Percentiles rank a stretch among this genome's conserved stretches.
Evolutionary conservation across 2,113 vertebrate genomes (phyloP).

Genomic region (Cacatua alba): DNA sequence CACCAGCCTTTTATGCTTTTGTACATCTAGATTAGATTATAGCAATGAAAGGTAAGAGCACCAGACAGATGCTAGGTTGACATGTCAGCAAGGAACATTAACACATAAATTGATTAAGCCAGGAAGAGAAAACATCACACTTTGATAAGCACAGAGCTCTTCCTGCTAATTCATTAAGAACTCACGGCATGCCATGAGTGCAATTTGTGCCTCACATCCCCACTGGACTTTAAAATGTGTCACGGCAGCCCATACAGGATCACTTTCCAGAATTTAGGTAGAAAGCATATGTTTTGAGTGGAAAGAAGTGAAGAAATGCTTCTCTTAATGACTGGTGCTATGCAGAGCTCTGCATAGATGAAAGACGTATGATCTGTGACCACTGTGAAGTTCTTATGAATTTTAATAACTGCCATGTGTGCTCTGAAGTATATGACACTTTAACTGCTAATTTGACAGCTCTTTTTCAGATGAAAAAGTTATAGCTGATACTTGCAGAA

Average conservation of each 20-base stretch:
- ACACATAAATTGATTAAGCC: not conserved
- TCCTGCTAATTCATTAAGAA: not conserved
- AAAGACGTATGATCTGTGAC: conserved; percentile 1
- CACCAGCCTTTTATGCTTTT: not conserved
- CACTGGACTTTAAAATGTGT: not conserved
- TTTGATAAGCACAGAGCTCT: not conserved
- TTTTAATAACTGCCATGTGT: conserved; percentile 34
- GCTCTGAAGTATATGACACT: conserved; percentile 39
- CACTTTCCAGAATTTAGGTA: not conserved
- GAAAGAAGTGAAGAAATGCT: not conserved
- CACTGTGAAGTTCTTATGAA: conserved; percentile 42
- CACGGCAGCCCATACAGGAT: not conserved
- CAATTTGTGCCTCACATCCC: not conserved
- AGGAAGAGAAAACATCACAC: not conserved
- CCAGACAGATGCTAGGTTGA: not conserved
- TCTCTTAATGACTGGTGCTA: not conserved
- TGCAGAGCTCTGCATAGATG: not conserved
- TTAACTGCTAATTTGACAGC: conserved; percentile 29
- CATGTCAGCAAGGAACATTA: not conserved
- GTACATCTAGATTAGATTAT: not conserved
- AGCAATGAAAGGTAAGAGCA: not conserved
- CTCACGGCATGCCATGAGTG: not conserved
- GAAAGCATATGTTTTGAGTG: not conserved
- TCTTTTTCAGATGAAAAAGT: conserved; percentile 25
- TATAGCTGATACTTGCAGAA: conserved; percentile 13